Percentiles rank a stretch among this genome's conserved stretches.
Conservation (phyloP, 2,888 invertebrate genomes). For the Athalia rosae region DNA sequence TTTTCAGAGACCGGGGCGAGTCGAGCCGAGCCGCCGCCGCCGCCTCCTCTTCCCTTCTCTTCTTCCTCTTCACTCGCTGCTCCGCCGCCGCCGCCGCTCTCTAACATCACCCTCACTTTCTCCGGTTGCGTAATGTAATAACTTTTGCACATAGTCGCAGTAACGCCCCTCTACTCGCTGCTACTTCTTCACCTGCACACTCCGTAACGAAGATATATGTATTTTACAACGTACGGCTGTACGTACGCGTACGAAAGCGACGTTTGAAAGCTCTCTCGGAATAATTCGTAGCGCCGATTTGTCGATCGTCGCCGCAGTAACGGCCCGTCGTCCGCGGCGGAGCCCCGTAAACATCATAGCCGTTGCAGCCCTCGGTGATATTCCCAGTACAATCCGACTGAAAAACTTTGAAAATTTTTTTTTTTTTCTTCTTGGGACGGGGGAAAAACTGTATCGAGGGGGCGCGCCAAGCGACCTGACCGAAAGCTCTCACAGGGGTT, state of each 20-base stretch:
- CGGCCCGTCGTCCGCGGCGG: slow-evolving; percentile 8
- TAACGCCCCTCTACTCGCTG: not conserved
- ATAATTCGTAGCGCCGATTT: slow-evolving; percentile 44
- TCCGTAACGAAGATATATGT: not conserved
- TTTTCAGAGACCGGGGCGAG: slow-evolving; percentile 30
- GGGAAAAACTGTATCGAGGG: no score
- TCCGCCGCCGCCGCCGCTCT: not conserved
- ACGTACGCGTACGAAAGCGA: slow-evolving; percentile 28
- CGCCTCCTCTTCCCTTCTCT: slow-evolving; percentile 1
- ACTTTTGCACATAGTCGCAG: not conserved
- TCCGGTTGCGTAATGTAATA: slow-evolving; percentile 19
- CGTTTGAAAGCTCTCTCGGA: slow-evolving; percentile 37
- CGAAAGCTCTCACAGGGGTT: no score
- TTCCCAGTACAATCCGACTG: slow-evolving; percentile 7
- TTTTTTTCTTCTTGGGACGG: no score
- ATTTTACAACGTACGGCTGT: slow-evolving; percentile 34
- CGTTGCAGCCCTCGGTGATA: slow-evolving; percentile 30
- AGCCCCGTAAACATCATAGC: slow-evolving; percentile 22
- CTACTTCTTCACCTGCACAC: not conserved
- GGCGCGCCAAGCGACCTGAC: no score
- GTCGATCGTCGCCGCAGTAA: slow-evolving; percentile 29
- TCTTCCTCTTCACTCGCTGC: not conserved
- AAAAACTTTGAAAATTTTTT: not conserved
- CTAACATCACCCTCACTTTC: slow-evolving; percentile 2
- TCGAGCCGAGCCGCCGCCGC: no score